Percentiles rank a stretch among this genome's conserved stretches.
phyloP scores from a whole-genome alignment of 2,888 invertebrate genomes.

The Gerris lacustris region DNA sequence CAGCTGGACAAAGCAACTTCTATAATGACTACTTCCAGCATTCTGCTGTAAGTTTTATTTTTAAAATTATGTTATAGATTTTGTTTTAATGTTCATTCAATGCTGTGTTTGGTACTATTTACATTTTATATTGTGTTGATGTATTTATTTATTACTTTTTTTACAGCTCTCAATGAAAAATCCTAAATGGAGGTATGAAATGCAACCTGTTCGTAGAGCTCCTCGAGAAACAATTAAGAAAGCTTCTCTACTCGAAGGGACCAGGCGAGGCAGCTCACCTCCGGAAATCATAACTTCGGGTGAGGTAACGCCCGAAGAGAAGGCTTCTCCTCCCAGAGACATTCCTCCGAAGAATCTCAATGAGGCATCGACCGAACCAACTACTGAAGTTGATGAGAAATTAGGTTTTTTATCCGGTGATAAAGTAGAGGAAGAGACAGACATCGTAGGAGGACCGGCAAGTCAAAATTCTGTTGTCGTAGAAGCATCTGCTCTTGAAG shows the following conservation, averaged over 20 bases:
- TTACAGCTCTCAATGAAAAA: not conserved
- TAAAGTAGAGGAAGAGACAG: not conserved
- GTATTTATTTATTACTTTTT: no score
- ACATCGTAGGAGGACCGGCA: not conserved
- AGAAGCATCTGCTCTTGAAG: slow-evolving; percentile 13
- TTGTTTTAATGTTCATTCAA: not conserved
- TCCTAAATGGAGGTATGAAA: not conserved
- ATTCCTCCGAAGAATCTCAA: not conserved
- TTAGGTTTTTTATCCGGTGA: not conserved
- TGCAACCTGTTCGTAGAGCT: not conserved
- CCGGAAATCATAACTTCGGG: not conserved
- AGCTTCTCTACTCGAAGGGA: not conserved
- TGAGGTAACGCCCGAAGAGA: not conserved
- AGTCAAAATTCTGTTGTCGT: slow-evolving; percentile 10
- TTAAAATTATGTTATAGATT: not conserved
- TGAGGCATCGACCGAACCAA: not conserved
- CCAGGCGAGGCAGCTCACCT: not conserved
- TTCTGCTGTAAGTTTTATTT: slow-evolving; percentile 8
- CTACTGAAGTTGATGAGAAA: no score
- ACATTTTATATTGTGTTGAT: not conserved
- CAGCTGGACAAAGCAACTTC: slow-evolving; percentile 24
- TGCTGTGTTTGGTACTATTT: not conserved
- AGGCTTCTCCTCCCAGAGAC: not conserved
- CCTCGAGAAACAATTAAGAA: not conserved
- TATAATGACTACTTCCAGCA: slow-evolving; percentile 24